These are phyloP conservation scores for Gavialis gangeticus DNA, from an alignment of 2,113 vertebrate species.

Conservation along the genomic window DNA sequence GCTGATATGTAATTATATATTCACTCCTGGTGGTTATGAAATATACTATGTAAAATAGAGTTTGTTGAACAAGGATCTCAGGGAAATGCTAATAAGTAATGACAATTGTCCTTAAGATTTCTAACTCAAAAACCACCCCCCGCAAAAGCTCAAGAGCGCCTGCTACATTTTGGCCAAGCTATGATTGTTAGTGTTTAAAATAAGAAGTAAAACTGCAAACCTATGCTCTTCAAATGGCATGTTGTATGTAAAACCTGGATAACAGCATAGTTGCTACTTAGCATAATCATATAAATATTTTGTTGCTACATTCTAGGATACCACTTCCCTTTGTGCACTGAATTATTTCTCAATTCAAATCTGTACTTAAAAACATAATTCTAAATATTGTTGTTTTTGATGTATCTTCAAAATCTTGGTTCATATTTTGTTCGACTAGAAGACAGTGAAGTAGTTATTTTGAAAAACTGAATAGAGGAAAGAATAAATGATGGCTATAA, in stretches of 20 bases:
- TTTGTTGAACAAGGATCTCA: not conserved
- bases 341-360: not conserved
- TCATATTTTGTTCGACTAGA: too few relatives aligned
- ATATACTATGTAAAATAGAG: not conserved
- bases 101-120: not conserved
- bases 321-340: not conserved
- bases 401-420: not conserved
- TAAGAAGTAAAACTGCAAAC: not conserved
- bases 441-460: not conserved
- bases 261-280: not conserved
- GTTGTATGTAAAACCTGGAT: not conserved
- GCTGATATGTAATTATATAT: not conserved
- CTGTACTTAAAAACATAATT: not conserved
- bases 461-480: not conserved
- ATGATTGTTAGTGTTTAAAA: not conserved
- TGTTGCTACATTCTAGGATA: not conserved
- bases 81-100: not conserved
- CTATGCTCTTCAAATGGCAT: not conserved
- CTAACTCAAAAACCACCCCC: not conserved
- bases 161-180: not conserved
- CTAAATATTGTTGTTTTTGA: not conserved
- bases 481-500: not conserved
- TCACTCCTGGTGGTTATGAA: not conserved
- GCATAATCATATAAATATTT: not conserved
- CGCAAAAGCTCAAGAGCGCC: not conserved